Percentiles rank a stretch among this genome's conserved stretches.
Conservation (phyloP, 2,113 vertebrate genomes). For the Syrmaticus mikado region DNA sequence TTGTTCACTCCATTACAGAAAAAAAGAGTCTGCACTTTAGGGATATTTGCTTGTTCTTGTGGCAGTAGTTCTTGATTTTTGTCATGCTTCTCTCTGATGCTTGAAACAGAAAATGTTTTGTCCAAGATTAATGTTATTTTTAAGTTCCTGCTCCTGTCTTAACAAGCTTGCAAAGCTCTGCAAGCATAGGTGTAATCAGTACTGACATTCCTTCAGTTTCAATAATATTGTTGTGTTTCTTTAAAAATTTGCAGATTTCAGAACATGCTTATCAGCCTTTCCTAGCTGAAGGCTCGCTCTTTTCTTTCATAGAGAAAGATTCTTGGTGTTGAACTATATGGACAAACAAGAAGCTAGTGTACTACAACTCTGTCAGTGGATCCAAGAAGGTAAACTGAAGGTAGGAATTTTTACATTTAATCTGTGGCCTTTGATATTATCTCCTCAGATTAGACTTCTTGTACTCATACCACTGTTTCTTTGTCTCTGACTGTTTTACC, state of each 20-base stretch:
- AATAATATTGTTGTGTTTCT: background rate
- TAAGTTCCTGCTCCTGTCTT: background rate
- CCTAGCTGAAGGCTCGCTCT: constrained; percentile 20
- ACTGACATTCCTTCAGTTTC: background rate
- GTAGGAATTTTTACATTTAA: constrained; percentile 66
- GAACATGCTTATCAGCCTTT: background rate
- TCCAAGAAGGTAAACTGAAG: constrained; percentile 90
- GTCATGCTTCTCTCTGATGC: background rate
- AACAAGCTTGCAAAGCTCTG: background rate
- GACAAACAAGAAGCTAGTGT: constrained; percentile 83
- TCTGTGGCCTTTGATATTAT: background rate
- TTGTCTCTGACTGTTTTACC: background rate
- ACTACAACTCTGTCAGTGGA: constrained; percentile 87
- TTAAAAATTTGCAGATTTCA: background rate
- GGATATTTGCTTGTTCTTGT: background rate
- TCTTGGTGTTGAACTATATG: constrained; percentile 88
- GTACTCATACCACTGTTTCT: background rate
- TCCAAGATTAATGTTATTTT: background rate
- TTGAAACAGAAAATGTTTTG: background rate
- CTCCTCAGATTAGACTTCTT: background rate
- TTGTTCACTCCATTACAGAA: background rate
- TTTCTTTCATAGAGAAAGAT: constrained; percentile 85
- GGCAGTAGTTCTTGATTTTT: background rate
- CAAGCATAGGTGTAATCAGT: background rate
- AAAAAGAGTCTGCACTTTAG: background rate